Base-by-base conservation (phyloP, 2,113 vertebrate genomes). In the Tautogolabrus adspersus region DNA sequence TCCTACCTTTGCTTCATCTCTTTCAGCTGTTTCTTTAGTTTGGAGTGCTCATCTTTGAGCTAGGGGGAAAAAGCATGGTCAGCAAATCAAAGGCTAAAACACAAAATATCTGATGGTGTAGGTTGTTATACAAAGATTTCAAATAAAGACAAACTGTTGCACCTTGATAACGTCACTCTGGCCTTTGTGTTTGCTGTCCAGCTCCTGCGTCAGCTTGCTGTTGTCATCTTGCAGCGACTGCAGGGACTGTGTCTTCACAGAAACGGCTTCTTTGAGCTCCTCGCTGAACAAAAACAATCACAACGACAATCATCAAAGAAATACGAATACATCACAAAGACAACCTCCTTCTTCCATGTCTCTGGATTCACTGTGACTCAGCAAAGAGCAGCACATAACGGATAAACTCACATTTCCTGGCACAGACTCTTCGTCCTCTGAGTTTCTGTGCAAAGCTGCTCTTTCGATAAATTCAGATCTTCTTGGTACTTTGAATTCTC, bases 1-100 rank as follows among this genome's bases (percentile, higher is more conserved):
- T 61, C 94, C 93, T 92, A 99, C 98, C 97, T 98, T 90, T 96
- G 95, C 93, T 97, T 97, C 93, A 97, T 95, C 89, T 98, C 96
- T 91, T 96, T 91, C 72, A 98, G 86, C 93, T 98, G 96, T 84
- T 95, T 96, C 89, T 96, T 97, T 78, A 99, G 96, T 76, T 95
- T 95, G n/a, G 94, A 95, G 88, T 94, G 91, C 82, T 98, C 96
- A 67, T 97, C 95, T 91, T 97, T 96, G 76, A 98, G 91, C 97
- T 99, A 62, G 10, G 15, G 6, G 34, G 7, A 40, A 26, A 44
- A 21, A 13, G 18, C 1, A 75, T 16, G 6, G 3, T 52, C 21
- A 44, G 22, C 1, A 60, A 19, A 66, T 77, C 10, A 65, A 58
- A 3, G 30, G 1, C 9, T 40, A 2, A 70, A 70, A 72, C 3